Evolutionary conservation across 2,888 invertebrate genomes (phyloP), one percentile per base, ranked within the genome.

Genomic region (Nysson spinosus): DNA sequence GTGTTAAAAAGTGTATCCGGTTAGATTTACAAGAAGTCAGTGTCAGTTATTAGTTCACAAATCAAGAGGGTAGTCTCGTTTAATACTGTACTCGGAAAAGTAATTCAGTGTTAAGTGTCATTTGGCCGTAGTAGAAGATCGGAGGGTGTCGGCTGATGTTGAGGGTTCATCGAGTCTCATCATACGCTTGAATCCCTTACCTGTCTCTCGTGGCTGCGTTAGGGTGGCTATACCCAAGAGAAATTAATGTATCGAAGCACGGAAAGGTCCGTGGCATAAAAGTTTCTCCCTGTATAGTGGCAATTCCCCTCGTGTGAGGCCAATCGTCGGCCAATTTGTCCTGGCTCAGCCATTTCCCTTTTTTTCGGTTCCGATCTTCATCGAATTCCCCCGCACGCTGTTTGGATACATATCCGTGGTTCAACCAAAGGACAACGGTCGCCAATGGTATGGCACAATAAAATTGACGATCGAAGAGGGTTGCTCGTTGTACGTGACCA

Each of bases 271-370:
- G 51, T 17, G 26, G 30, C 46, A 60, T 19, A 32, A 51, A 64
- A 70, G 56, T 54, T 63, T 55, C 47, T 40, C 55, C 58, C 66
- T 62, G 72, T 67, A 54, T 57, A 55, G 44, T 56, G 16, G 32
- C 28, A 50, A 52, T 49, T 24, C 44, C 34, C 60, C 60, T 60
- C 39, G 67, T 40, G 49, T 28, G 54, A 47, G 63, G 68, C 69
- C 74, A 78, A 78, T 79, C 74, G 74, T 73, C 74, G 66, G 65
- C 68, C 72, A 79, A 79, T 79, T 79, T 79, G 79, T 79, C 79
- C 77, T 62, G 70, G 62, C 72, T 70, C 72, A 64, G 66, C 73
- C 71, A 71, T 78, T 79, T 78, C 77, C 75, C 73, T 68, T 72
- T n/a, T n/a, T 75, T 78, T 69, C 71, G 51, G 69, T 69, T 69